phyloP scores from a whole-genome alignment of 2,888 invertebrate genomes.

The Cryptocheilus praepositus region DNA sequence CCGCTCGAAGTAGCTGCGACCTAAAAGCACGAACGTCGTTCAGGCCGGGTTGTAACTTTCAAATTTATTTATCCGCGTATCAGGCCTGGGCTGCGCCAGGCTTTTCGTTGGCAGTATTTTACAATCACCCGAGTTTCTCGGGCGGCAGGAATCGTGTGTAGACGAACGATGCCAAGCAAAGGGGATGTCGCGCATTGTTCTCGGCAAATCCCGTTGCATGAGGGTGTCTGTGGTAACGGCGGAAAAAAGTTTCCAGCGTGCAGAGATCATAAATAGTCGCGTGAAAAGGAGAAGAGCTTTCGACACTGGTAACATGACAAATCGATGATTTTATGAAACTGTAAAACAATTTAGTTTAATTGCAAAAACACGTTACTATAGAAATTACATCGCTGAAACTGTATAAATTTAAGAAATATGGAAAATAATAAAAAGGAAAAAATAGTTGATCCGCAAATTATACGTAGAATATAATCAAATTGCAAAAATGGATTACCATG shows the following conservation, averaged over 20 bases:
- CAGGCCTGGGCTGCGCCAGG: not conserved
- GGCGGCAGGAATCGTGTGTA: not conserved
- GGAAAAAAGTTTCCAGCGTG: not conserved
- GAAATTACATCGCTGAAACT: no score
- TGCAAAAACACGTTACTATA: no score
- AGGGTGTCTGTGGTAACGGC: slow-evolving; percentile 9
- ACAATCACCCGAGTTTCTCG: slow-evolving; percentile 34
- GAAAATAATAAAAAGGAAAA: no score
- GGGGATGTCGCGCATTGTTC: not conserved
- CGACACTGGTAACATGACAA: no score
- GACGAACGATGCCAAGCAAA: not conserved
- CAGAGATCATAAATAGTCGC: no score
- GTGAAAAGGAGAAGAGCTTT: no score
- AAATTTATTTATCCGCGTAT: slow-evolving; percentile 29
- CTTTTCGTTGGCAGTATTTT: slow-evolving; percentile 26
- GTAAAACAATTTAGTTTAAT: no score
- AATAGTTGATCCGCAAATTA: no score
- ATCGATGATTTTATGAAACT: no score
- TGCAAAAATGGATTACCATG: no score
- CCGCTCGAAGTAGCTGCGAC: slow-evolving; percentile 5
- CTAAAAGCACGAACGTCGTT: slow-evolving; percentile 4
- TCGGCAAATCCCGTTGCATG: slow-evolving; percentile 19
- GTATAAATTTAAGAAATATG: no score
- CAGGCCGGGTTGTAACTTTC: slow-evolving; percentile 17
- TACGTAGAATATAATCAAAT: no score